Evolutionary conservation across 2,113 vertebrate genomes (phyloP), one percentile per base, ranked within the genome.

Genomic region (Passer domesticus): DNA sequence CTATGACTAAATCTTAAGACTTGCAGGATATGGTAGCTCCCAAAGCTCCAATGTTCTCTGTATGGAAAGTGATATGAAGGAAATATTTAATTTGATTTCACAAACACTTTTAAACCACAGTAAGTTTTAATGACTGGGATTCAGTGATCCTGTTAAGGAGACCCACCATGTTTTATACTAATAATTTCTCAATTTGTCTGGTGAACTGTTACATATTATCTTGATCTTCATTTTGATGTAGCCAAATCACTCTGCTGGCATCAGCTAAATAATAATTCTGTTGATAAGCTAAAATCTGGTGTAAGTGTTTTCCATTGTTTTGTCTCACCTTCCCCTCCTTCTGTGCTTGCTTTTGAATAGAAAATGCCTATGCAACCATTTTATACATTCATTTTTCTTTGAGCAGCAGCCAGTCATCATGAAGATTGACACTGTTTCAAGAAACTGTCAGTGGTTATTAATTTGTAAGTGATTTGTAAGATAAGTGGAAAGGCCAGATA

Each of bases 391-490:
- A 30, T 76, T 92, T 85, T 88, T 15, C 31, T 86, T 90, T 62
- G 39, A 94, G 59, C 30, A 74, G 15, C 79, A 96, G 75, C 46
- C 44, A 96, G 70, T 82, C 76, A 81, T 91, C 68, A 63, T 47
- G 73, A 94, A 95, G 96, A 92, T 11, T 95, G 92, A 88, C 72
- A 94, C 39, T 96, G 80, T 96, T 96, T 95, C 90, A 96, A 94
- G 87, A 95, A 96, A 95, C 53, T 95, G 87, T 94, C 93, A 89
- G 68, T 91, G 80, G 68, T 93, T 94, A 92, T 96, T 97, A 96
- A 96, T 94, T 97, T 94, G 86, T 43, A 97, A 70, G 87, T 96
- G 27, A 96, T 94, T 95, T 97, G 68, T 78, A 90, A 96, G 94
- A 90, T 87, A 96, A 94, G 77, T 86, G 63, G 87, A 88, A 97